A percentile compares a stretch with the other conserved stretches of the same genome.
These are phyloP conservation scores for Hydrozoanthus gracilis DNA, from an alignment of 92 coral and sea anemone genomes.

Conservation along the genomic window DNA sequence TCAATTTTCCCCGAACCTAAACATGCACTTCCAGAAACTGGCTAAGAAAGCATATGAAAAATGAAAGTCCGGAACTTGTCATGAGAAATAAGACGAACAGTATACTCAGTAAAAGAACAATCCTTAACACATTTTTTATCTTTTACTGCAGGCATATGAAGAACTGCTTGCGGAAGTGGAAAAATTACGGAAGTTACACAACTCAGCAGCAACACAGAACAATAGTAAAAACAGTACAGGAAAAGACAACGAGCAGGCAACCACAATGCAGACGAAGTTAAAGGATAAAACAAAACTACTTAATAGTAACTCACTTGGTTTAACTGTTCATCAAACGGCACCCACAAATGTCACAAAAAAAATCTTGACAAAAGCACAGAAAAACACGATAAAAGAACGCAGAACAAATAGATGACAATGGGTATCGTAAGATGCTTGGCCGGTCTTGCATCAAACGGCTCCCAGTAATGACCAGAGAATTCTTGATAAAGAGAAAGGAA, in stretches of 20 bases:
- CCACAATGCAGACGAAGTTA: background rate
- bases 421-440: too few relatives aligned
- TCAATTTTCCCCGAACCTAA: too few relatives aligned
- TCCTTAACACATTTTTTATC: background rate
- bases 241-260: background rate
- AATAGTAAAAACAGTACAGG: background rate
- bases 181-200: slow-evolving; percentile 60
- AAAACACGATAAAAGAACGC: background rate
- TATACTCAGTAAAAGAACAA: background rate
- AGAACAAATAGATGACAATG: too few relatives aligned
- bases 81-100: background rate
- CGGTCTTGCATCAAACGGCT: too few relatives aligned
- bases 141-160: slow-evolving; percentile 63
- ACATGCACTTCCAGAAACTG: too few relatives aligned
- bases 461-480: too few relatives aligned
- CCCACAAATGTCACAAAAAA: background rate
- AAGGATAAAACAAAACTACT: background rate
- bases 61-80: too few relatives aligned
- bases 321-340: background rate
- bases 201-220: slow-evolving; percentile 31
- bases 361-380: background rate
- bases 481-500: too few relatives aligned
- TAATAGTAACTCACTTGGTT: background rate
- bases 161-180: slow-evolving; percentile 70
- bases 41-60: too few relatives aligned